These are phyloP conservation scores for Dicrostonyx torquatus DNA, from an alignment of 2,797 vertebrate species.

Conservation along the genomic window DNA sequence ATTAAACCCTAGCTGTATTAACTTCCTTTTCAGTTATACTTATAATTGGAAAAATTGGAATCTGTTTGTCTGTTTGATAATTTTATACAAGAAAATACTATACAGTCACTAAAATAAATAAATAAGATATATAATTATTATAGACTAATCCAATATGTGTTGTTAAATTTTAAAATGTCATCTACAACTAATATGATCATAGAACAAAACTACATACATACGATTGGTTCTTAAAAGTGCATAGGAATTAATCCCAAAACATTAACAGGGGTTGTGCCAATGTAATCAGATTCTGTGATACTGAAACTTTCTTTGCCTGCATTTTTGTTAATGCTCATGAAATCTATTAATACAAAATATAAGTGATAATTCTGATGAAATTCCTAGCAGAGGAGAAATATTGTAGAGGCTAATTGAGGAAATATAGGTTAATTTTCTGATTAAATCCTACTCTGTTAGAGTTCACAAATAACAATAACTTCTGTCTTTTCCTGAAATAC, in stretches of 20 bases:
- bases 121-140: background rate
- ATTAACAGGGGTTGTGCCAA: background rate
- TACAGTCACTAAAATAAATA: background rate
- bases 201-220: background rate
- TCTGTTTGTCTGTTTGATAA: background rate
- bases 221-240: background rate
- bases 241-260: conserved; percentile 19
- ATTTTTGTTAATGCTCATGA: background rate
- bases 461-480: conserved; percentile 31
- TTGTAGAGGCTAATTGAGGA: background rate
- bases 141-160: background rate
- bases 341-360: conserved; percentile 40
- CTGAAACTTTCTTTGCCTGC: conserved; percentile 21
- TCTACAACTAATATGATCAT: background rate
- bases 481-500: background rate
- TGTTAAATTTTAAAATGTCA: background rate
- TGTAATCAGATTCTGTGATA: background rate
- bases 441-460: background rate
- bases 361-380: background rate
- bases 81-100: conserved; percentile 29
- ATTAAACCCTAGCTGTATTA: background rate
- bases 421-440: conserved; percentile 34
- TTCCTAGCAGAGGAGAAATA: background rate
- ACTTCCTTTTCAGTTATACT: background rate
- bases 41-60: background rate